Percentiles rank a stretch among this genome's conserved stretches.
Evolutionary conservation across 2,113 vertebrate genomes (phyloP).

Genomic region (Felis chaus): DNA sequence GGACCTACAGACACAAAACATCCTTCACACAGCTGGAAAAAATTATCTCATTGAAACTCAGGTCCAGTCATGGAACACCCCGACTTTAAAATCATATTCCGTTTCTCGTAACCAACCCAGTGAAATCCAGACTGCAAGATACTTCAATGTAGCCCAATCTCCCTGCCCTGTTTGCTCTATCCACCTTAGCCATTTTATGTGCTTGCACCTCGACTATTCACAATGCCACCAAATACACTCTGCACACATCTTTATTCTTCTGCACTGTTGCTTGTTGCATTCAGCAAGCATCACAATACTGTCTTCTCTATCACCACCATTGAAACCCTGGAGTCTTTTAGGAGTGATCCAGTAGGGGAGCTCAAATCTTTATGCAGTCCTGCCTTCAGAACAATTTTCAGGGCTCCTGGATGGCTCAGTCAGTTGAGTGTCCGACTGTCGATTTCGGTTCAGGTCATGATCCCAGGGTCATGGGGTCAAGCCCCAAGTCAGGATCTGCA

Average conservation of each 20-base stretch:
- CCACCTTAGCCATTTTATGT: background rate
- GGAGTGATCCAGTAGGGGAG: background rate
- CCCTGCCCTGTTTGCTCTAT: background rate
- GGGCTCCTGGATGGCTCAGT: too few species aligned
- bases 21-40: constrained; percentile 42
- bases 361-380: background rate
- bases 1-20: background rate
- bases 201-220: background rate
- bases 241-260: background rate
- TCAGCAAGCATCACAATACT: background rate
- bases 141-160: background rate
- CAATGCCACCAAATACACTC: background rate
- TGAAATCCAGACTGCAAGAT: background rate
- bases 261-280: background rate
- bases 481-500: too few species aligned
- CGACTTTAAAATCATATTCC: background rate
- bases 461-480: too few species aligned
- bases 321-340: background rate
- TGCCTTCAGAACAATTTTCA: background rate
- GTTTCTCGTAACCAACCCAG: background rate
- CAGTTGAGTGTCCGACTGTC: too few species aligned
- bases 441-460: too few species aligned
- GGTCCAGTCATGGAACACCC: background rate
- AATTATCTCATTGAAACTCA: background rate
- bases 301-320: background rate